A percentile compares a stretch with the other conserved stretches of the same genome.
Evolutionary conservation across 2,888 invertebrate species (phyloP).

Genomic region (Phasia obesa): DNA sequence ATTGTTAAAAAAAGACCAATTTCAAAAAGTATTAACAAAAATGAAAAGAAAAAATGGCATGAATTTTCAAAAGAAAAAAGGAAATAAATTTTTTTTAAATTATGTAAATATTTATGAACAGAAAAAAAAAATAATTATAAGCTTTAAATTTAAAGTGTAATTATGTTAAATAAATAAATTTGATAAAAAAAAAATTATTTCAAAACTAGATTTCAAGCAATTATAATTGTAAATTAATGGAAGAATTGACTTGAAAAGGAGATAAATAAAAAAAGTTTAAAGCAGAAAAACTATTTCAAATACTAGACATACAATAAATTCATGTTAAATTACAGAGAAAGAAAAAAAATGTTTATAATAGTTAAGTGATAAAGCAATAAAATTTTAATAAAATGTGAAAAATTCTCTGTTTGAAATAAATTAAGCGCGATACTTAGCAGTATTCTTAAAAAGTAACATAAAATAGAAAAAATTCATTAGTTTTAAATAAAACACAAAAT

Average conservation of each 20-base stretch:
- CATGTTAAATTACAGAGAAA: neutral
- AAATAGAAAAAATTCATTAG: no score
- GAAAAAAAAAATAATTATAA: conserved; percentile 16
- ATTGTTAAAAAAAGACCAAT: conserved; percentile 37
- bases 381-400: no score
- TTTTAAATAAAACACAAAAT: no score
- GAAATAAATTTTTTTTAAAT: conserved; percentile 7
- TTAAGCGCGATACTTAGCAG: no score
- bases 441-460: no score
- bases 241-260: conserved; percentile 38
- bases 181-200: conserved; percentile 4
- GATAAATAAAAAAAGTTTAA: conserved; percentile 14
- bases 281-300: conserved; percentile 7
- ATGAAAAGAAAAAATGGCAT: neutral
- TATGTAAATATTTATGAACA: conserved; percentile 19
- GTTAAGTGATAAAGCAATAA: no score
- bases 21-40: conserved; percentile 9
- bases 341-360: no score
- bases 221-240: conserved; percentile 69
- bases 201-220: conserved; percentile 56
- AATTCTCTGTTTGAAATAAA: no score
- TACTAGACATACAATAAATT: conserved; percentile 13
- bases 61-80: neutral
- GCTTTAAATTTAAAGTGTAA: conserved; percentile 18
- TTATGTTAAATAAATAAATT: conserved; percentile 9